Conservation (phyloP, 2,113 vertebrate genomes). For the Python bivittatus region DNA sequence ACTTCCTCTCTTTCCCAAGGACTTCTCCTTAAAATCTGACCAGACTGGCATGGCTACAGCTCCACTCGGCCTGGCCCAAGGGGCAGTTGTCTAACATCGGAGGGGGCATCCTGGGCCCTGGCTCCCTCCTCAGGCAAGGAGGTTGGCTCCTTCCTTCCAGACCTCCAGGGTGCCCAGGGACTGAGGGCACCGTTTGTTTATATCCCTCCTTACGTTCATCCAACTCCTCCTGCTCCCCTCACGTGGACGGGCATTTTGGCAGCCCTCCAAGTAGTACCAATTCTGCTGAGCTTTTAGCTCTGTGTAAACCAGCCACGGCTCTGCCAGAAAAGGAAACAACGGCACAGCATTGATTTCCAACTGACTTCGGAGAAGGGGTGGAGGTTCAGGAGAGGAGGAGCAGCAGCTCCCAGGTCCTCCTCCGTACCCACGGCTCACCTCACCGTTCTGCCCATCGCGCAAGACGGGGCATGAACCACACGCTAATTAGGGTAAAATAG, state of each 20-base stretch:
- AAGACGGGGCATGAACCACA: not conserved
- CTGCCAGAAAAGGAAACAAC: not conserved
- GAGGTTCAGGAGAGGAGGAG: not conserved
- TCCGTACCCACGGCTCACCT: not conserved
- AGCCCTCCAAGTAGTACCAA: not conserved
- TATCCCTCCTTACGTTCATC: not conserved
- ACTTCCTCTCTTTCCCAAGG: not conserved
- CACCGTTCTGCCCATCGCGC: not conserved
- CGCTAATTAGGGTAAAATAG: not conserved
- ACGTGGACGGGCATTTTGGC: not conserved
- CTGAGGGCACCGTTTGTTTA: not conserved
- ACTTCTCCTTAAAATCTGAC: not conserved
- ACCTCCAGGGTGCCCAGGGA: not conserved
- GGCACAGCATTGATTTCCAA: not conserved
- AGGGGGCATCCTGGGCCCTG: not conserved
- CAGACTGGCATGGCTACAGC: not conserved
- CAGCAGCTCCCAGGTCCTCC: not conserved
- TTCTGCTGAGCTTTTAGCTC: not conserved
- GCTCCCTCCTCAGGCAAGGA: not conserved
- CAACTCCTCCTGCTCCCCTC: not conserved
- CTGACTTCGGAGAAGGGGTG: not conserved
- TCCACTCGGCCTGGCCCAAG: not conserved
- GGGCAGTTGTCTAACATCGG: not conserved
- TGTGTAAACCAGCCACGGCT: not conserved
- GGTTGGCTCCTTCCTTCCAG: not conserved